Percentiles rank a stretch among this genome's conserved stretches.
These are phyloP conservation scores for Lasioglossum calceatum DNA, from an alignment of 2,888 invertebrate genomes.

Conservation along the genomic window DNA sequence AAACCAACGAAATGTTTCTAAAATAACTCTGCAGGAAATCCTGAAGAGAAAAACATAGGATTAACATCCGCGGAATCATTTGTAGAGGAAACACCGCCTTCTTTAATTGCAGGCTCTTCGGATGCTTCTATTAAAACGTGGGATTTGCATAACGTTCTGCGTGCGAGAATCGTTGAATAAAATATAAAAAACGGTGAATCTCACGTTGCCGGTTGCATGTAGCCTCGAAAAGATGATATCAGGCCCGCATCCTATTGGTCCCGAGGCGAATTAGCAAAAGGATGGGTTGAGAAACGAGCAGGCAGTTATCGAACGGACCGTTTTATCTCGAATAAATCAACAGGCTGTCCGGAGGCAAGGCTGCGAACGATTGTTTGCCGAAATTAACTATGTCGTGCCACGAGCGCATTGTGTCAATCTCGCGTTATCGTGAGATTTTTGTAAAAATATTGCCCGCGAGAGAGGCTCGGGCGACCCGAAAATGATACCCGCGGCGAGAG, in stretches of 20 bases:
- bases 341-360: not conserved
- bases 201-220: not conserved
- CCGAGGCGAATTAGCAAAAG: not conserved
- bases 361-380: slow-evolving; percentile 3
- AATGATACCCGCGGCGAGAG: not conserved
- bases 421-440: slow-evolving; percentile 15
- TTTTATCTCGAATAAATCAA: slow-evolving; percentile 24
- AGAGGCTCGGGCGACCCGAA: slow-evolving; percentile 18
- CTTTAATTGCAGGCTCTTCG: not conserved
- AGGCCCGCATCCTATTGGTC: slow-evolving; percentile 18
- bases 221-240: not conserved
- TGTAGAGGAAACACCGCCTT: not conserved
- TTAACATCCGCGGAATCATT: not conserved
- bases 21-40: not conserved
- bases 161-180: not conserved
- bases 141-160: not conserved
- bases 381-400: slow-evolving; percentile 1
- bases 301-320: not conserved
- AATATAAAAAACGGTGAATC: not conserved
- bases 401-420: not conserved
- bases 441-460: not conserved
- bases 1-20: not conserved
- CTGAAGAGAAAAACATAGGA: not conserved
- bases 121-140: not conserved
- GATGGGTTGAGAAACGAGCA: slow-evolving; percentile 5